Evolutionary conservation across 2,797 vertebrate species (phyloP), one percentile per base, ranked within the genome.

Genomic region (Cyclura pinguis): DNA sequence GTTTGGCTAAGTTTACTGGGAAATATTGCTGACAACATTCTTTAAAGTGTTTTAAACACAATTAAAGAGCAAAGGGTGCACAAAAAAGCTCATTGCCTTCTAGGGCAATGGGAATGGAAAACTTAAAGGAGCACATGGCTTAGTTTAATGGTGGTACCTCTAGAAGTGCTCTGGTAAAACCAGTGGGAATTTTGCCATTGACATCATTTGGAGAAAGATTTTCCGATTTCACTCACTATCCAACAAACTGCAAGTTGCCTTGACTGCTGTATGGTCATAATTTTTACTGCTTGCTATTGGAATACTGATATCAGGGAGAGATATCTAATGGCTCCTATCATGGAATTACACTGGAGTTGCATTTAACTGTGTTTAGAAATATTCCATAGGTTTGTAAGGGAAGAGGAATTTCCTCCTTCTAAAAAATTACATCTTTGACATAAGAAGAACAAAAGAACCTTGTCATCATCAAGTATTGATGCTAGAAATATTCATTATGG

Each of bases 391-490:
- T 78, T 91, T n/a, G 24, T 89, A 3, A 16, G 38, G 6, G 55
- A 59, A 35, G 81, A 13, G 57, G 55, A 10, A n/a, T 57, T 16
- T 91, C 50, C 52, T 89, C 57, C 92, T 81, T 93, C 91, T 73
- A 69, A 80, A 80, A 47, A 5, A 50, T 76, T 32, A 64, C 32
- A 84, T 89, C 42, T 89, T 92, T 57, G 24, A 88, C 12, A 92
- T 93, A 85, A 91, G 72, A 88, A 92, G 77, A 78, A 90, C 78
- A 0, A 18, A 88, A 92, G 20, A 38, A 38, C 47, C 81, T 93
- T 73, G 92, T 76, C 73, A 77, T 86, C 84, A 64, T 74, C 35
- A 62, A 86, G 8, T 67, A 20, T 13, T 87, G 90, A 80, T 85
- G 27, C 20, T 73, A 1, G 0, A 0, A 16, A 55, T 59, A 83